Evolutionary conservation across 1,140 invertebrate genomes (phyloP).

Genomic region (Lordiphosa clarofinis): DNA sequence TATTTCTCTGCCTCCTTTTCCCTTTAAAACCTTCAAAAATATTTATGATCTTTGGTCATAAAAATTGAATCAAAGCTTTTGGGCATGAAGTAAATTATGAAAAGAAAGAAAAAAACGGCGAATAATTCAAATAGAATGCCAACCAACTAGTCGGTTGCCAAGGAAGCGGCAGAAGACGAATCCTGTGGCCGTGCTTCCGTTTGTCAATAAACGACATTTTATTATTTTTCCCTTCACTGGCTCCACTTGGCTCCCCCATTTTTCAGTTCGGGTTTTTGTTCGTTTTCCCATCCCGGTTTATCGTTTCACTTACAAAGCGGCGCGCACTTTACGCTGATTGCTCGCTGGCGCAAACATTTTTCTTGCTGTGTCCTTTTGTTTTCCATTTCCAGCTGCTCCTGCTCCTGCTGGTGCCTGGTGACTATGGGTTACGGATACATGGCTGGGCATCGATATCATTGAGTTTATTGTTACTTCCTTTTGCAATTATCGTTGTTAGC

Average conservation of each 20-base stretch:
- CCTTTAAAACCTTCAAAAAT: slow-evolving; percentile 8
- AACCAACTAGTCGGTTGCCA: too few species aligned
- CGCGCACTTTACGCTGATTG: slow-evolving; percentile 75
- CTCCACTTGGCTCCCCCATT: not conserved
- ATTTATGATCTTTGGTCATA: slow-evolving; percentile 37
- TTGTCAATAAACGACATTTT: slow-evolving; percentile 63
- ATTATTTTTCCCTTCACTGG: slow-evolving; percentile 44
- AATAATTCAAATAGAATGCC: too few species aligned
- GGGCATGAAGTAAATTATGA: slow-evolving; percentile 6
- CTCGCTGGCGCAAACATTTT: slow-evolving; percentile 67
- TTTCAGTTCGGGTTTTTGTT: slow-evolving; percentile 12
- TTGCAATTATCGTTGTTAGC: slow-evolving; percentile 76
- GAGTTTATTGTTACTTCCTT: slow-evolving; percentile 76
- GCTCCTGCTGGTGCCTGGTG: not conserved
- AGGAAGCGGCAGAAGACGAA: too few species aligned
- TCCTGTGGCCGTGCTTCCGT: slow-evolving; percentile 29
- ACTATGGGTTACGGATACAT: not conserved
- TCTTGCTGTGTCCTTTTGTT: slow-evolving; percentile 36
- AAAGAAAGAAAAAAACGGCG: too few species aligned
- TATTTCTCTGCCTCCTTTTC: not conserved
- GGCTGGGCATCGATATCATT: slow-evolving; percentile 68
- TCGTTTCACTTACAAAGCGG: slow-evolving; percentile 75
- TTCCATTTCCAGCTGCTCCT: slow-evolving; percentile 11
- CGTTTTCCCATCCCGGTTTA: slow-evolving; percentile 31
- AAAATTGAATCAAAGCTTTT: slow-evolving; percentile 41